Conservation (phyloP, 2,797 vertebrate species). For the Moxostoma hubbsi region DNA sequence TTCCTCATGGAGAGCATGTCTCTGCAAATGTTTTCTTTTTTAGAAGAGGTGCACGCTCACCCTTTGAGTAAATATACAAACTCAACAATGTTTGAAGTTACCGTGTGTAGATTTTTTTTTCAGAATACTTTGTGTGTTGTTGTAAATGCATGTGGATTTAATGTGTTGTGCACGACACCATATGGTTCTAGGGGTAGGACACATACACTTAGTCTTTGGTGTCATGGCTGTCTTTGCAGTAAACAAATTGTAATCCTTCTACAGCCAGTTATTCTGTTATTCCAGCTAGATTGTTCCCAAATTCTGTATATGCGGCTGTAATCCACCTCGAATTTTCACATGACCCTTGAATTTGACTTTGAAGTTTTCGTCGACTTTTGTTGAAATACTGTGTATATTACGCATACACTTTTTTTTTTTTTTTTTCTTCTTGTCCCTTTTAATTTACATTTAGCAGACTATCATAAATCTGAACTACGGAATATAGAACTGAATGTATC, state of each 20-base stretch:
- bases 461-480: background rate
- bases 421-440: background rate
- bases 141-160: slow-evolving; percentile 32
- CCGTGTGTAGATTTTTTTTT: background rate
- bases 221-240: slow-evolving; percentile 64
- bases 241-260: slow-evolving; percentile 15
- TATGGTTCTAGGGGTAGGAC: slow-evolving; percentile 49
- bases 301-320: too few relatives aligned
- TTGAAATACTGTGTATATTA: background rate
- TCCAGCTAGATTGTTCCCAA: background rate
- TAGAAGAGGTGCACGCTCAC: background rate
- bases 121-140: too few relatives aligned
- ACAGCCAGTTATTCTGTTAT: background rate
- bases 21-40: background rate
- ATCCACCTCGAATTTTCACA: background rate
- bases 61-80: background rate
- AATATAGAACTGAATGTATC: background rate
- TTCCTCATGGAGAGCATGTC: background rate
- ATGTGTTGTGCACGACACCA: slow-evolving; percentile 27
- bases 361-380: background rate
- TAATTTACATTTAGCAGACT: background rate
- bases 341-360: slow-evolving; percentile 1
- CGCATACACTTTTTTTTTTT: background rate
- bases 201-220: slow-evolving; percentile 39
- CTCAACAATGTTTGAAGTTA: background rate